Conservation (phyloP, 2,113 vertebrate genomes). For the Chionomys nivalis region DNA sequence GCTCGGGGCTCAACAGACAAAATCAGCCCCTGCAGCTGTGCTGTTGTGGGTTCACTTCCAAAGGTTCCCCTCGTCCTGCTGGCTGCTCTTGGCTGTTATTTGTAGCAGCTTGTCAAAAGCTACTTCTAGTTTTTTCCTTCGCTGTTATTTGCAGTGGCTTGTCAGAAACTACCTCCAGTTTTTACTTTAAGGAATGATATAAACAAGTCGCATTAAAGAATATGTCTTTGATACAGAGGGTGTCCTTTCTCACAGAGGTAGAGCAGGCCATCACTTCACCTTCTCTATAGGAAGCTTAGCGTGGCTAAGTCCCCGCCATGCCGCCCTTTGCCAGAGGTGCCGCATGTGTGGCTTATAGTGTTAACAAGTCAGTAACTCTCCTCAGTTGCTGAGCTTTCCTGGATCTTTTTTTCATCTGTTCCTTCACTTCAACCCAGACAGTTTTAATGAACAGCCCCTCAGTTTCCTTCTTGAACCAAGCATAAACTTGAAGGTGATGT, state of each 20-base stretch:
- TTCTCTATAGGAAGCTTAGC: not conserved
- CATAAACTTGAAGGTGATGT: not conserved
- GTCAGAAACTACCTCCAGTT: not conserved
- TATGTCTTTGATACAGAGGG: not conserved
- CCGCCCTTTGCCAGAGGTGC: not conserved
- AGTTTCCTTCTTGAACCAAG: not conserved
- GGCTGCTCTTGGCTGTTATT: not conserved
- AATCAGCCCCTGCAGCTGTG: not conserved
- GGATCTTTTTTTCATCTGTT: not conserved
- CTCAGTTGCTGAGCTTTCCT: not conserved
- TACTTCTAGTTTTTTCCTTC: not conserved
- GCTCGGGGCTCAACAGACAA: not conserved
- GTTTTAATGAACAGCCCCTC: not conserved
- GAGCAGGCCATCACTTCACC: accelerated
- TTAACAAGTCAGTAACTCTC: not conserved
- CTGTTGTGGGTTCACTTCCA: not conserved
- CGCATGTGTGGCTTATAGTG: not conserved
- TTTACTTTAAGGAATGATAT: not conserved
- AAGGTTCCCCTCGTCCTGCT: not conserved
- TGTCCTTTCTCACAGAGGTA: accelerated
- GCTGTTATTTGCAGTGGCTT: not conserved
- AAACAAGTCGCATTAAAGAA: not conserved
- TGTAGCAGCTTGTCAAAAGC: not conserved
- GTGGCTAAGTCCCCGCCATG: accelerated
- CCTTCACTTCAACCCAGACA: not conserved